These are phyloP conservation scores for Sinocyclocheilus rhinocerous DNA, from an alignment of 2,113 vertebrate genomes.

Conservation along the genomic window DNA sequence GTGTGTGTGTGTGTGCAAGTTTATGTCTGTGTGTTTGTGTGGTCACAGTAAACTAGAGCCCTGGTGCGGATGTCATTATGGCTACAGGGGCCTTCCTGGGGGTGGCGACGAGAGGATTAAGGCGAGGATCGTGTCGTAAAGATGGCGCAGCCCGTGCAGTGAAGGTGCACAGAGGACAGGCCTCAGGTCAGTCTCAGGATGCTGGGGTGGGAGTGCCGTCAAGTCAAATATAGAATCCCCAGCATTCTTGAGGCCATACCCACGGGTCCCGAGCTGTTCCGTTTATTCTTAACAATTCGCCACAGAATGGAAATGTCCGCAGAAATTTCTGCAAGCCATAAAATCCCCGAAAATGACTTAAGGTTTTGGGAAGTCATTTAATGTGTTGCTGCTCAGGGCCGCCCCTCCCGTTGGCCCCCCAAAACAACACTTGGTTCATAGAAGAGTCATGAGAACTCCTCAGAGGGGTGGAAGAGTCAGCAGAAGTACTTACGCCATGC, in stretches of 20 bases:
- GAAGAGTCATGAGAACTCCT: slow-evolving; percentile 76
- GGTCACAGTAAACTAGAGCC: slow-evolving; percentile 8
- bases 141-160: slow-evolving; percentile 39
- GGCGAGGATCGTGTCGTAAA: slow-evolving; percentile 31
- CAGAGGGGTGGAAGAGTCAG: slow-evolving; percentile 68
- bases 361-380: slow-evolving; percentile 78
- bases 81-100: slow-evolving; percentile 29
- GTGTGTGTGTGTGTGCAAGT: neutral
- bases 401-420: slow-evolving; percentile 64
- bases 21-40: neutral
- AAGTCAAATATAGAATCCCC: slow-evolving; percentile 77
- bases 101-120: slow-evolving; percentile 42
- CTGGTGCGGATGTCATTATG: slow-evolving; percentile 19
- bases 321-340: slow-evolving; percentile 78
- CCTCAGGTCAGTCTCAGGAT: slow-evolving; percentile 70
- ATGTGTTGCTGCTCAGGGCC: slow-evolving; percentile 65
- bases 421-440: slow-evolving; percentile 73
- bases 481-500: slow-evolving; percentile 86
- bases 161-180: slow-evolving; percentile 74
- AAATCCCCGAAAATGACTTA: slow-evolving; percentile 80
- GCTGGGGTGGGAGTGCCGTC: slow-evolving; percentile 70
- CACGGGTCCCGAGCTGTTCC: slow-evolving; percentile 72
- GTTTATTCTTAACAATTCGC: slow-evolving; percentile 79
- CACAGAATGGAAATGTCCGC: slow-evolving; percentile 80
- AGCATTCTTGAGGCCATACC: slow-evolving; percentile 78